Evolutionary conservation across 2,797 vertebrate genomes (phyloP), one percentile per base, ranked within the genome.

Genomic region (Peromyscus nudipes): DNA sequence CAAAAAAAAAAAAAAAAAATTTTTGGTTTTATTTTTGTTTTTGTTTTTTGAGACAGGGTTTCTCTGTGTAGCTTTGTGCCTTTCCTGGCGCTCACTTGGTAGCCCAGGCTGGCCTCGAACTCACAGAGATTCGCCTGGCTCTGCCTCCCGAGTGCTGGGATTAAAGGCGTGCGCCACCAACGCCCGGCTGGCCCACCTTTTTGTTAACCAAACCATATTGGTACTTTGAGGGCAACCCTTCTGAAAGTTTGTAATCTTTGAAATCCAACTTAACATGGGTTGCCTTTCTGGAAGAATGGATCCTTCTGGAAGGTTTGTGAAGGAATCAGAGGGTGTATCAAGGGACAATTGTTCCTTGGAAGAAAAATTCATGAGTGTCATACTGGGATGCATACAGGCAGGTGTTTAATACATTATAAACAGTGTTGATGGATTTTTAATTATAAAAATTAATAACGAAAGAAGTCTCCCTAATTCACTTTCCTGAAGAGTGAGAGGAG

Each of bases 171-270:
- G n/a, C n/a, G n/a, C n/a, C n/a, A n/a, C n/a, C n/a, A n/a, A n/a
- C n/a, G n/a, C n/a, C n/a, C n/a, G n/a, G n/a, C n/a, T n/a, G n/a
- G 11, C 60, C 1, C 16, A 76, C 25, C 81, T 55, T 89, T 88
- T 92, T 69, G 31, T 67, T 87, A 65, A 64, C 11, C 60, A 31
- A 94, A 89, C 43, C 91, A 84, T n/a, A 7, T 19, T 80, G 57
- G 84, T 77, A 67, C 40, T 62, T 92, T 57, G 77, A 89, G 29
- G 40, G 23, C 57, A 79, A 92, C 16, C 12, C 17, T 40, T 46
- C 34, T 86, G 67, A 89, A 91, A 79, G 67, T 12, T 92, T 95
- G 94, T 96, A 55, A 34, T 86, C 92, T 95, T 95, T 91, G 73
- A n/a, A 43, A 93, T 87, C 6, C 43, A 87, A 90, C 43, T 69